Base-by-base conservation (phyloP, 2,888 invertebrate genomes). In the Entomobrya proxima region DNA sequence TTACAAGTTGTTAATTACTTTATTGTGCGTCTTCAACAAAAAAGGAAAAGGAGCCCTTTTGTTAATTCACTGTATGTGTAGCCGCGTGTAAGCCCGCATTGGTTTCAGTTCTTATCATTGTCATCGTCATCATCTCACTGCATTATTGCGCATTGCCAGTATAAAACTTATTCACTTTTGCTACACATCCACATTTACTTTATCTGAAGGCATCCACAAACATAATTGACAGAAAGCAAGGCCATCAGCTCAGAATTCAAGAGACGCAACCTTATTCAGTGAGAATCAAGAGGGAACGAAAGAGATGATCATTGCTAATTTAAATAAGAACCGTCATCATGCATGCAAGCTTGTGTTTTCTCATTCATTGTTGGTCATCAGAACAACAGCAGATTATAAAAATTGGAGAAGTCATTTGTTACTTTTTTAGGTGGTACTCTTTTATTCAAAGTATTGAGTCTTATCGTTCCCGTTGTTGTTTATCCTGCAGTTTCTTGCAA, bases 201-300 rank as follows among this genome's bases (percentile, higher is more conserved):
- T 13, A 11, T 24, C 30, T 47, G 30, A 72, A 24, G 21, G 64
- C 67, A 76, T 15, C 15, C n/a, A 32, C n/a, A 58, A 40, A 18
- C n/a, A n/a, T 76, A 76, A 83, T 83, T 83, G 83, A 83, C 83
- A 83, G 83, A 83, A n/a, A 30, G 32, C 84, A 84, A 84, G 84
- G 84, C 32, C 84, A 72, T 67, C 77, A 55, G 21, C 67, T 40
- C 9, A 18, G 35, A 15, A 35, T 61, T 61, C 35, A 35, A 18
- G 35, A 35, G 61, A 61, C 3, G 4, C 32, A 61, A 61, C 32
- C n/a, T n/a, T n/a, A n/a, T n/a, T 83, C 50, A 64, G 9, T 21
- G 15, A 40, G 13, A 32, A 44, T 61, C 21, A 40, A 47, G 55
- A 40, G 21, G 18, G 15, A 40, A 7, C 47, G 40, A 55, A 24